phyloP scores from a whole-genome alignment of 1,140 invertebrate species.

The Choristoneura fumiferana region DNA sequence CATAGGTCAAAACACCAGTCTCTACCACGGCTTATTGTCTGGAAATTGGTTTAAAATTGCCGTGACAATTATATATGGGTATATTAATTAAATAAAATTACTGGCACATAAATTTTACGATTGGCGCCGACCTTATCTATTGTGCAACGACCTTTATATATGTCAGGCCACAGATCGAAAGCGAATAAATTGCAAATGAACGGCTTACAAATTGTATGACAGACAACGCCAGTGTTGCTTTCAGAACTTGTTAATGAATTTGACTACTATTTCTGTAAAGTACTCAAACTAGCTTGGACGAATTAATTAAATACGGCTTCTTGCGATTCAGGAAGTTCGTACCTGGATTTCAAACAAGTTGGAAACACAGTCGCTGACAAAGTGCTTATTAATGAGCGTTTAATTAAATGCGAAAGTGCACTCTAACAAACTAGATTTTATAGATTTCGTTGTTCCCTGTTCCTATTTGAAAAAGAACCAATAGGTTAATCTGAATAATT shows the following conservation, averaged over 20 bases:
- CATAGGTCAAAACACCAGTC: no score
- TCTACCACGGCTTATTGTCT: no score
- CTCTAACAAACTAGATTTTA: no score
- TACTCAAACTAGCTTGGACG: neutral
- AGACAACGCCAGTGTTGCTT: no score
- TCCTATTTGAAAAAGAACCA: no score
- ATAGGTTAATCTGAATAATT: no score
- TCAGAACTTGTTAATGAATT: conserved; percentile 10
- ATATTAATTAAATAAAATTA: neutral
- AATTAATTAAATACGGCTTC: neutral
- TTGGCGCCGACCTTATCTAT: conserved; percentile 5
- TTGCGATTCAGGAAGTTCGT: neutral
- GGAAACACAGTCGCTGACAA: neutral
- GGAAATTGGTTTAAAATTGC: no score
- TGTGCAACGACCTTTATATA: conserved; percentile 12
- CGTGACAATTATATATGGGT: conserved; percentile 7
- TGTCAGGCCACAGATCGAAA: neutral
- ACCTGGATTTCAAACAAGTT: neutral
- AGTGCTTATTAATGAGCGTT: neutral
- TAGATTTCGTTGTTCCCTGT: no score
- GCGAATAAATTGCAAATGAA: conserved; percentile 12
- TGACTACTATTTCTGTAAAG: no score
- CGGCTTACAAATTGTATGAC: neutral
- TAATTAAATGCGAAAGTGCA: no score
- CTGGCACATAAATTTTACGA: conserved; percentile 15